These are phyloP conservation scores for Chrysemys picta DNA, from an alignment of 2,113 vertebrate genomes.

Conservation along the genomic window DNA sequence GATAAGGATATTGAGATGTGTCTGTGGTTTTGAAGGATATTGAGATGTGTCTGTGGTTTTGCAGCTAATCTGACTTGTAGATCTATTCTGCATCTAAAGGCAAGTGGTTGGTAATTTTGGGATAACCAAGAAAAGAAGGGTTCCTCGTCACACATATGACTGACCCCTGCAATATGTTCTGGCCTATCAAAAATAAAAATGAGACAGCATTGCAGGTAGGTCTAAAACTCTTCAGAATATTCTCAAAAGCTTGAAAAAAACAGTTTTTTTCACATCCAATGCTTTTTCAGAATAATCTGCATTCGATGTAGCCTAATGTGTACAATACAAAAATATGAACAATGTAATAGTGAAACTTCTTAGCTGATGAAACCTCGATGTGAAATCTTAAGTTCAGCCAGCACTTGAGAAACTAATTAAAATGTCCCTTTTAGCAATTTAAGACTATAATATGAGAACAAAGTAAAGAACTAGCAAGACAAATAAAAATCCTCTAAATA, in stretches of 20 bases:
- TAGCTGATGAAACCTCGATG: neutral
- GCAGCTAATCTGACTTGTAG: neutral
- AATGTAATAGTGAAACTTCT: neutral
- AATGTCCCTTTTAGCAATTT: neutral
- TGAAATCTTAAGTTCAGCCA: neutral
- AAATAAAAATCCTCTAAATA: neutral
- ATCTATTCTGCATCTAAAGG: neutral
- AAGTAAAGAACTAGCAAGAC: neutral
- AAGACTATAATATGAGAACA: neutral
- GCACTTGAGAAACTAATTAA: neutral
- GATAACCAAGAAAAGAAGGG: neutral
- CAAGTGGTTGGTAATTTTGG: neutral
- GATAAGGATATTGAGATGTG: neutral
- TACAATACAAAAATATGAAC: neutral
- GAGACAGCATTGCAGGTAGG: neutral
- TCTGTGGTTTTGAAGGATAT: neutral
- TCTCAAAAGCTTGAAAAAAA: neutral
- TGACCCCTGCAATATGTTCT: neutral
- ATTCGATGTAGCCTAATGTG: neutral
- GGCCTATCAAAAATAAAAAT: neutral
- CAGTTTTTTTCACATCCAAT: neutral
- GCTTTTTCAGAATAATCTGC: neutral
- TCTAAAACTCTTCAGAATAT: neutral
- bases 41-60: neutral
- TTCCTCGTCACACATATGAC: neutral